Base-by-base conservation (phyloP, 2,888 invertebrate species). In the Drosophila lutescens region DNA sequence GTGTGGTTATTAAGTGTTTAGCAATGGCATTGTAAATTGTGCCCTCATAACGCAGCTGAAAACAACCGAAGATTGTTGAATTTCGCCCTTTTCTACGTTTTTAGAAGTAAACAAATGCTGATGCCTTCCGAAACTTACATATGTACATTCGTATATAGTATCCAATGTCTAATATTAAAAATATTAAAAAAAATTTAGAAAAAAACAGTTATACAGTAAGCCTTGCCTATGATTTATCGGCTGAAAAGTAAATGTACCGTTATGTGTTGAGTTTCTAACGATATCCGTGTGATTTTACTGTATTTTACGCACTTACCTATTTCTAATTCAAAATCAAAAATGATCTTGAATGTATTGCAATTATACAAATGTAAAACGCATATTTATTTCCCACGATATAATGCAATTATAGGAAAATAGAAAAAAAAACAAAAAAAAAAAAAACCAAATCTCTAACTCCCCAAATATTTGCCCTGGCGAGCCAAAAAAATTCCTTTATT, bases 141-240 rank as follows among this genome's bases (percentile, higher is more conserved):
- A 49, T 23, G 10, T 49, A 49, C 49, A 49, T 17, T 34, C 13
- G 8, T 34, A 49, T 34, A 49, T 49, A 49, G 49, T 49, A 49
- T 49, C 49, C 49, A 34, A 32, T 49, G 49, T 49, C 32, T 49
- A 49, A 34, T 49, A 49, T 49, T 32, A 49, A 49, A 49, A 49
- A 32, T 32, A 49, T 32, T 32, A 34, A 34, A 49, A 49, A 43
- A 43, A 40, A 40, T 8, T 15, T 8, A 2, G 15, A 40, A 15
- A 40, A 49, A 32, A 26, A 17, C 49, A 49, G 49, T 34, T 34
- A 15, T 15, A 34, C 49, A 49, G 12, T 49, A 34, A 49, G 49
- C 13, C 32, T 49, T 49, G 17, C 49, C 17, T 17, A 34, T 34
- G 32, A 49, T 32, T 32, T 49, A 17, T 6, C 17, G 17, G 13